Base-by-base conservation (phyloP, 2,797 vertebrate species). In the Okamejei kenojei region DNA sequence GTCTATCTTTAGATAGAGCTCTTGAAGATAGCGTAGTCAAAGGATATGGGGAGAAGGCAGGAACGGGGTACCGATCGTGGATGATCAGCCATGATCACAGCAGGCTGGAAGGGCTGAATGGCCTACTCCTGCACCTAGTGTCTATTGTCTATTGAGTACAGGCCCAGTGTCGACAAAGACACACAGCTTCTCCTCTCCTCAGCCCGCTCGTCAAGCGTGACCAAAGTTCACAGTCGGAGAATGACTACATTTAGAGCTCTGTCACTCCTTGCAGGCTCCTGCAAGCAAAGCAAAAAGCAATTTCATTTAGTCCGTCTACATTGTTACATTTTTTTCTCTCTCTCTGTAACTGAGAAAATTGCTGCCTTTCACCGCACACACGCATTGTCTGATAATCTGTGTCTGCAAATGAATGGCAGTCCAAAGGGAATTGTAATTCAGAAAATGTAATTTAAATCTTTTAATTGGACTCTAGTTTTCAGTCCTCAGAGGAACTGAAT, bases 351-450 rank as follows among this genome's bases (percentile, higher is more conserved):
- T 5, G 81, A 84, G 81, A 84, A 84, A 84, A 84, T 84, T 84
- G 81, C 82, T 86, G 82, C 11, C 58, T 86, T 86, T 86, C 26
- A 63, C 29, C 15, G 0, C n/a, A 63, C 29, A 86, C 15, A 63
- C 26, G n/a, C 61, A 63, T 11, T n/a, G 82, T 63, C 58, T 7
- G 29, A 15, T 32, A 63, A 86, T 65, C 82, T 7, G 19, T 13
- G 82, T 0, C 7, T 63, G 58, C 23, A 63, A 86, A 86, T 86
- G 29, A 86, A 26, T 86, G 82, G 13, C 15, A 26, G n/a, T 29
- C 82, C 82, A 86, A 63, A 19, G 29, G 82, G 82, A 86, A 32
- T 86, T 86, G 58, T 86, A 63, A 63, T 61, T 84, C 54, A 61
- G 54, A 13, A 5, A 61, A 84, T n/a, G 26, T n/a, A n/a, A 15